Conservation (phyloP, 2,888 invertebrate species). For the Epicampocera succincta region DNA sequence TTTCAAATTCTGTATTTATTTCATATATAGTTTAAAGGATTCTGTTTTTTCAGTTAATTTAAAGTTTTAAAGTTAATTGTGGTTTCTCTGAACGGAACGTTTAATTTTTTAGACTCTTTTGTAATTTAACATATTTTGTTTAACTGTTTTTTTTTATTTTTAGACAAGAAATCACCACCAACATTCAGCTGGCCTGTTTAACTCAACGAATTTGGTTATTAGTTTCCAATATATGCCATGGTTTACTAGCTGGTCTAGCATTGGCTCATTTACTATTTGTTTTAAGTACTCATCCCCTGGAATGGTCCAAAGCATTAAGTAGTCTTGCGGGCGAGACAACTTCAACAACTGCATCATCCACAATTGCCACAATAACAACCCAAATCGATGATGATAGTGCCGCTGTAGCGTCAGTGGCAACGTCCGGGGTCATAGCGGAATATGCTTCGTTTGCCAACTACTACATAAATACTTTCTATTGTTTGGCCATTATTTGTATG, state of each 20-base stretch:
- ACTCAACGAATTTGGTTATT: slow-evolving; percentile 84
- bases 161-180: slow-evolving; percentile 77
- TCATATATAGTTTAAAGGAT: no score
- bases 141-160: slow-evolving; percentile 6
- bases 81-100: no score
- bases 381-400: slow-evolving; percentile 10
- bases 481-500: slow-evolving; percentile 83
- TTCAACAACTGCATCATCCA: slow-evolving; percentile 36
- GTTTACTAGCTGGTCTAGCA: slow-evolving; percentile 83
- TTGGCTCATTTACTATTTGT: slow-evolving; percentile 81
- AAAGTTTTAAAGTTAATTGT: no score
- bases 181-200: slow-evolving; percentile 80
- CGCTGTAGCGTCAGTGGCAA: slow-evolving; percentile 1
- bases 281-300: slow-evolving; percentile 80
- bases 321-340: slow-evolving; percentile 78
- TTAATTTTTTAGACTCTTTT: no score
- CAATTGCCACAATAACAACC: slow-evolving; percentile 8
- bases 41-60: no score
- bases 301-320: slow-evolving; percentile 79
- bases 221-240: slow-evolving; percentile 83
- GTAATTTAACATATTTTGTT: no score
- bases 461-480: slow-evolving; percentile 82
- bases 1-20: no score
- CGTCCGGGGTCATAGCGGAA: slow-evolving; percentile 69
- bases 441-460: slow-evolving; percentile 81